phyloP scores from a whole-genome alignment of 2,888 invertebrate genomes.

The Drosophila multiciliata region DNA sequence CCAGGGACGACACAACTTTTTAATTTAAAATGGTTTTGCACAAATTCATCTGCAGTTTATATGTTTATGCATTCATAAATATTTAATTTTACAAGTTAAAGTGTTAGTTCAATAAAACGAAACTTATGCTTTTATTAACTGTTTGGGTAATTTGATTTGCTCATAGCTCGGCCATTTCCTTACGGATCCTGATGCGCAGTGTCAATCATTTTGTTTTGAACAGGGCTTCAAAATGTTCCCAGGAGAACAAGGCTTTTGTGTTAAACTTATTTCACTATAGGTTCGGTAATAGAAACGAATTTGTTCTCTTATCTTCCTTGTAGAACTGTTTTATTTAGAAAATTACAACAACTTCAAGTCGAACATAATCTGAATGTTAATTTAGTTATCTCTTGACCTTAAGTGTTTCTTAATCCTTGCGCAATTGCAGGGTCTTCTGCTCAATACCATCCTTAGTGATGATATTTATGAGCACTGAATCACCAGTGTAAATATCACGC shows the following conservation, averaged over 20 bases:
- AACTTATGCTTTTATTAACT: not conserved
- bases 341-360: slow-evolving; percentile 63
- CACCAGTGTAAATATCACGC: slow-evolving; percentile 98
- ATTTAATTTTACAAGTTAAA: not conserved
- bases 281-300: not conserved
- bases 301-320: slow-evolving; percentile 7
- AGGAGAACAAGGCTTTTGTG: not conserved
- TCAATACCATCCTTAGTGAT: slow-evolving; percentile 94
- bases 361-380: slow-evolving; percentile 42
- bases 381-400: slow-evolving; percentile 10
- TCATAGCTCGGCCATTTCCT: not conserved
- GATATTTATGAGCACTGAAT: slow-evolving; percentile 93
- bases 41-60: not conserved
- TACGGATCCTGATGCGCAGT: too few relatives aligned
- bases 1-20: slow-evolving; percentile 4
- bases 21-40: not conserved
- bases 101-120: not conserved
- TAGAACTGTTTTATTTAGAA: slow-evolving; percentile 55
- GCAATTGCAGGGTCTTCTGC: slow-evolving; percentile 90
- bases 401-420: slow-evolving; percentile 90
- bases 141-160: not conserved
- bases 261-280: not conserved
- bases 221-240: too few relatives aligned
- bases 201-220: too few relatives aligned
- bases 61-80: not conserved